phyloP scores from a whole-genome alignment of 2,113 vertebrate genomes.

The Castor canadensis region DNA sequence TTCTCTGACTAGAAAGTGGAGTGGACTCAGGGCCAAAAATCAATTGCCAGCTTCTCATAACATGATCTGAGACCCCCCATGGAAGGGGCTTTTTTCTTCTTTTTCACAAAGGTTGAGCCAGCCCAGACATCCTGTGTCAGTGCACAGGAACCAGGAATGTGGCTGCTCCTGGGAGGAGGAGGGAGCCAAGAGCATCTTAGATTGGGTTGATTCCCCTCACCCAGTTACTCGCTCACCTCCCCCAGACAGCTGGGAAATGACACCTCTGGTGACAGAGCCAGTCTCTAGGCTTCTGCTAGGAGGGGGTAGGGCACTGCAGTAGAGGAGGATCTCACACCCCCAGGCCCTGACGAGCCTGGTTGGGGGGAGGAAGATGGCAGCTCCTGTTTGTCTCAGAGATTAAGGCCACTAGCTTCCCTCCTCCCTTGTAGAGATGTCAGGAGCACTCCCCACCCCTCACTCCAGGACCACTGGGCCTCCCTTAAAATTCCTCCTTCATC shows the following conservation, averaged over 20 bases:
- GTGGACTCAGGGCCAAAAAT: neutral
- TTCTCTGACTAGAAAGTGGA: conserved; percentile 20
- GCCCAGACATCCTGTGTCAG: neutral
- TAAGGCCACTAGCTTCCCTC: neutral
- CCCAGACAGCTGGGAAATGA: conserved; percentile 68
- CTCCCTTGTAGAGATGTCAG: neutral
- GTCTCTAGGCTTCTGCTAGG: conserved; percentile 45
- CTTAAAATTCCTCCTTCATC: neutral
- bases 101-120: neutral
- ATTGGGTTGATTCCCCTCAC: conserved; percentile 3
- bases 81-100: neutral
- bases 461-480: neutral
- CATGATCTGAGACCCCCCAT: neutral
- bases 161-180: neutral
- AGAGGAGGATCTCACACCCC: neutral
- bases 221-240: conserved; percentile 51
- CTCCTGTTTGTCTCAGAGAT: conserved; percentile 26
- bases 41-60: neutral
- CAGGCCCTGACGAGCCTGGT: conserved; percentile 38
- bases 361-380: neutral
- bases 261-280: conserved; percentile 63
- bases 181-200: neutral
- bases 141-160: neutral
- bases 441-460: neutral
- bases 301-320: conserved; percentile 8